Conservation (phyloP, 1,140 invertebrate genomes). For the Calliopsis andreniformis region DNA sequence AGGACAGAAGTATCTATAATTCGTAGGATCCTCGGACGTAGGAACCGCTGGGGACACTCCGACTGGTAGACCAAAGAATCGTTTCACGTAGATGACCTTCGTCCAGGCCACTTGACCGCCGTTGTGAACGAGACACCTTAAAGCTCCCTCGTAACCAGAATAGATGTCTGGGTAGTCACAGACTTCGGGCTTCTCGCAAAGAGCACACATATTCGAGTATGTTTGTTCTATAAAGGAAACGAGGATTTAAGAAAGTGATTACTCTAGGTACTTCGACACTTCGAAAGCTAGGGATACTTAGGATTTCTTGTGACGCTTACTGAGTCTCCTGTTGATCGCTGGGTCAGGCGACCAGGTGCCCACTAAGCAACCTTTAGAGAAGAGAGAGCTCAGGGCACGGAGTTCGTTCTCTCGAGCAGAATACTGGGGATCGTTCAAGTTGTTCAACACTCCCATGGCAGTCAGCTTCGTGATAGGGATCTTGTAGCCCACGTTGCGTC, state of each 20-base stretch:
- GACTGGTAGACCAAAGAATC: slow-evolving; percentile 87
- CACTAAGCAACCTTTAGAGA: slow-evolving; percentile 89
- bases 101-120: slow-evolving; percentile 92
- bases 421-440: slow-evolving; percentile 85
- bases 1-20: slow-evolving; percentile 90
- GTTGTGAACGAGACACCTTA: slow-evolving; percentile 89
- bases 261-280: no score
- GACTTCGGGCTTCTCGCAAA: slow-evolving; percentile 87
- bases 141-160: slow-evolving; percentile 91
- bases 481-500: slow-evolving; percentile 90
- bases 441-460: slow-evolving; percentile 85
- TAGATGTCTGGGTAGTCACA: slow-evolving; percentile 92
- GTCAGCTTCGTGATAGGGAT: slow-evolving; percentile 88
- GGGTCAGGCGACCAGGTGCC: slow-evolving; percentile 90
- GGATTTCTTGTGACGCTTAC: slow-evolving; percentile 78
- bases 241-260: no score
- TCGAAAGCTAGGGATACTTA: rapidly evolving
- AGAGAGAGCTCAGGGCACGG: slow-evolving; percentile 87
- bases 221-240: slow-evolving; percentile 83
- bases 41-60: slow-evolving; percentile 80
- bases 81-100: slow-evolving; percentile 89
- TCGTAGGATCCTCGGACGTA: slow-evolving; percentile 82
- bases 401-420: slow-evolving; percentile 90
- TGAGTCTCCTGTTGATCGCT: slow-evolving; percentile 85
- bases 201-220: slow-evolving; percentile 87